These are phyloP conservation scores for Plagodis dolabraria DNA, from an alignment of 2,888 invertebrate species.

Conservation along the genomic window DNA sequence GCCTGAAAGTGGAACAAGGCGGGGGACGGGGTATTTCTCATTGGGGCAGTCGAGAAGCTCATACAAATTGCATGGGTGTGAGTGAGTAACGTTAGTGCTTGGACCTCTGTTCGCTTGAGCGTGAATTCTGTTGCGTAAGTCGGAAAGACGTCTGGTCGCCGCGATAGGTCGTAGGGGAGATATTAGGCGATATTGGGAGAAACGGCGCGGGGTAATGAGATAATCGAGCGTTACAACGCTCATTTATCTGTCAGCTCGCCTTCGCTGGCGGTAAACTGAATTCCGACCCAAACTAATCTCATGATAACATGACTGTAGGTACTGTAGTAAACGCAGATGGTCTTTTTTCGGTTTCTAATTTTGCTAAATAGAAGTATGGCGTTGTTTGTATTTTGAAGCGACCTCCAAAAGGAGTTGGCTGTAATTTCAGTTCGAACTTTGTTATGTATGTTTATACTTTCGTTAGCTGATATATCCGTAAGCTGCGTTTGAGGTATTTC, in stretches of 20 bases:
- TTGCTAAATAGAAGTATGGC: too few species aligned
- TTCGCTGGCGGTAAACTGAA: constrained; percentile 1
- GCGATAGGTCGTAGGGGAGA: constrained; percentile 53
- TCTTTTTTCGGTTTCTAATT: too few species aligned
- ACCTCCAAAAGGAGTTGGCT: too few species aligned
- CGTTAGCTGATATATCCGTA: too few species aligned
- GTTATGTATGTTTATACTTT: too few species aligned
- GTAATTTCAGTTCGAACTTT: too few species aligned
- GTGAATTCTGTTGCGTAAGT: constrained; percentile 84
- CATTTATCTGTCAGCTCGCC: constrained; percentile 37
- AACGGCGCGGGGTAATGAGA: constrained; percentile 56
- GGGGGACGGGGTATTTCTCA: constrained; percentile 55
- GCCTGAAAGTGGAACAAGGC: constrained; percentile 47
- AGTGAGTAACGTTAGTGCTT: constrained; percentile 77
- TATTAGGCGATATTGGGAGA: constrained; percentile 67
- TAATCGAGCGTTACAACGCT: constrained; percentile 47
- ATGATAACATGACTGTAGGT: constrained; percentile 5
- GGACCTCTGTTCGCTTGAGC: constrained; percentile 80
- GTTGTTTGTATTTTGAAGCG: too few species aligned
- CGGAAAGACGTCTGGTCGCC: constrained; percentile 73
- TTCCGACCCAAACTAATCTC: constrained; percentile 23
- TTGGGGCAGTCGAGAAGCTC: constrained; percentile 53
- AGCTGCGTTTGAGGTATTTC: too few species aligned
- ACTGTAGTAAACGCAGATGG: too few species aligned
- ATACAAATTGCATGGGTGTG: constrained; percentile 80